Conservation (phyloP, 2,797 vertebrate species). For the Leuciscus waleckii region DNA sequence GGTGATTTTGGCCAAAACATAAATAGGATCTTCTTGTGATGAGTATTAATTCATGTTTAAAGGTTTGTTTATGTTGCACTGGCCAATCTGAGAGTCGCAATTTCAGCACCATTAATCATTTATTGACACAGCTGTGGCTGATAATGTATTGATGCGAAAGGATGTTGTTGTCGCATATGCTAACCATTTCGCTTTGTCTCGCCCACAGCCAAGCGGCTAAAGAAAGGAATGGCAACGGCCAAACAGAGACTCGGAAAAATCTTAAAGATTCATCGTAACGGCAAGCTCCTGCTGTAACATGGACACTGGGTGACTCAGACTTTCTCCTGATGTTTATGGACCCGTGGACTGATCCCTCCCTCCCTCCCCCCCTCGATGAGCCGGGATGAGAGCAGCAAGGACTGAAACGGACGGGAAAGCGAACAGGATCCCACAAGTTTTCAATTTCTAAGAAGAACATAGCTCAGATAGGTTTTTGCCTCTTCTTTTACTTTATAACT, state of each 20-base stretch:
- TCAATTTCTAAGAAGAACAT: conserved; percentile 84
- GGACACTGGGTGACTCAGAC: conserved; percentile 72
- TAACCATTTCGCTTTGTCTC: conserved; percentile 35
- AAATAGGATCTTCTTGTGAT: neutral
- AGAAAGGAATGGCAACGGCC: conserved; percentile 99
- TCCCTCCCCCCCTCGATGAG: conserved; percentile 70
- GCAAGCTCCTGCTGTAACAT: conserved; percentile 95
- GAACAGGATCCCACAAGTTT: conserved; percentile 75
- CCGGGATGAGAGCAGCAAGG: conserved; percentile 61
- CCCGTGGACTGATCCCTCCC: conserved; percentile 69
- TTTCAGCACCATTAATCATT: conserved; percentile 16
- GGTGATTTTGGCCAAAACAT: conserved; percentile 65
- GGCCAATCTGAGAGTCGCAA: neutral
- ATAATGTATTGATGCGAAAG: neutral
- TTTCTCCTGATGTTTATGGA: conserved; percentile 65
- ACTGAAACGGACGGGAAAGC: conserved; percentile 71
- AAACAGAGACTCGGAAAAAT: conserved; percentile 99
- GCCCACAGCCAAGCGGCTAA: conserved; percentile 91
- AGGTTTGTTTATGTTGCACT: conserved; percentile 34
- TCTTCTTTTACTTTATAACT: conserved; percentile 90
- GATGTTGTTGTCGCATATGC: conserved; percentile 20
- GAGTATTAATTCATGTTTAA: conserved; percentile 17
- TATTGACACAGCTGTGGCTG: conserved; percentile 47
- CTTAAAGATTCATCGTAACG: conserved; percentile 99
- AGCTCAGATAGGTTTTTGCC: conserved; percentile 84